Conservation (phyloP, 2,113 vertebrate species). For the Dermatemys mawii region DNA sequence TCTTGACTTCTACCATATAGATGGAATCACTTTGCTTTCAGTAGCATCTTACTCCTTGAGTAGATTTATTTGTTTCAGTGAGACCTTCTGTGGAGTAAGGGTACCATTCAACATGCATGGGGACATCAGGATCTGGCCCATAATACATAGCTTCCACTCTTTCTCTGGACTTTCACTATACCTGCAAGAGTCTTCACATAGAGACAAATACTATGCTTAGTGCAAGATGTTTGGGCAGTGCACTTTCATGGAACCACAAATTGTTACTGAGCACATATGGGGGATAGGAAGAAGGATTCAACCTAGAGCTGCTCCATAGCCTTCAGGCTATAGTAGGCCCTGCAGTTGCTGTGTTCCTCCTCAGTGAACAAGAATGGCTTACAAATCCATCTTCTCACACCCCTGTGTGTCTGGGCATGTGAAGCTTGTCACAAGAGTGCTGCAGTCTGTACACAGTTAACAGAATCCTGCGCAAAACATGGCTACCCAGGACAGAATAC, state of each 20-base stretch:
- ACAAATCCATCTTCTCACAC: not conserved
- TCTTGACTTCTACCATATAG: not conserved
- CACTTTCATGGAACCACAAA: not conserved
- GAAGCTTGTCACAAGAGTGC: fast-evolving
- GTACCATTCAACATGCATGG: not conserved
- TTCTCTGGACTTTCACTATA: not conserved
- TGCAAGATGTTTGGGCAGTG: not conserved
- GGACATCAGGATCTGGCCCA: not conserved
- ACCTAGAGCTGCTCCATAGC: not conserved
- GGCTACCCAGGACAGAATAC: not conserved
- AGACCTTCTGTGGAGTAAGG: not conserved
- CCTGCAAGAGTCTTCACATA: not conserved
- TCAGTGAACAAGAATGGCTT: not conserved
- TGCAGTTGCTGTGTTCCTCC: not conserved
- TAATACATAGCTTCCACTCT: not conserved
- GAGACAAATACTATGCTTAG: not conserved
- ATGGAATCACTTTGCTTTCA: not conserved
- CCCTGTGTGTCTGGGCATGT: not conserved
- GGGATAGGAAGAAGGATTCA: not conserved
- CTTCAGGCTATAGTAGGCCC: not conserved
- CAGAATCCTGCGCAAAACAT: not conserved
- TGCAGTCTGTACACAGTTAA: not conserved
- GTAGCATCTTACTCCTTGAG: not conserved
- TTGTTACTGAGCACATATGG: not conserved
- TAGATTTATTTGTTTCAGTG: not conserved